Evolutionary conservation across 2,113 vertebrate genomes (phyloP).

Genomic region (Cebus imitator): DNA sequence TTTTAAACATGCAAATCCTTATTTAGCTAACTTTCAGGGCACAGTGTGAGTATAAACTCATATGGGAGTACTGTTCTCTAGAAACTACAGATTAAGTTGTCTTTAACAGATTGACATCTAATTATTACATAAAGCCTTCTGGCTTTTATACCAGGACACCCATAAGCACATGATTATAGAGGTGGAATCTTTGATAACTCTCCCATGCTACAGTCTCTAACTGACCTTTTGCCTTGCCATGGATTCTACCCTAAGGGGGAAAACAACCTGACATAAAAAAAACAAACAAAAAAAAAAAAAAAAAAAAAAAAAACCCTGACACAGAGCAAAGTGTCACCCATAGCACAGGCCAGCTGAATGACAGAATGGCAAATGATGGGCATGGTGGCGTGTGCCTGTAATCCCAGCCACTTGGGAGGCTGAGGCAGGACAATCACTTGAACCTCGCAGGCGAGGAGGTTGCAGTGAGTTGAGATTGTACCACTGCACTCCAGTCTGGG

Average conservation of each 20-base stretch:
- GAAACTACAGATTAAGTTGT: neutral
- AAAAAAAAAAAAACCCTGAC: too few species aligned
- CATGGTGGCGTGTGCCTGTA: too few species aligned
- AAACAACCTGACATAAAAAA: neutral
- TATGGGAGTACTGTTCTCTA: neutral
- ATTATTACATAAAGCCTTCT: neutral
- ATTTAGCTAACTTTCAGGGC: conserved; percentile 7
- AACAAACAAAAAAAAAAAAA: neutral
- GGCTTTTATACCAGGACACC: neutral
- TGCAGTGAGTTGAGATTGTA: too few species aligned
- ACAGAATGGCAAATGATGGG: neutral
- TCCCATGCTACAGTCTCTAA: neutral
- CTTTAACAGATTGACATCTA: neutral
- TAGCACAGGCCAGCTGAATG: neutral
- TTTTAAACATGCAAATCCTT: neutral
- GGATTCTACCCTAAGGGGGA: neutral
- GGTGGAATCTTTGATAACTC: rapidly evolving
- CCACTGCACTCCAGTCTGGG: too few species aligned
- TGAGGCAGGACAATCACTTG: too few species aligned
- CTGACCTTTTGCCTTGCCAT: neutral
- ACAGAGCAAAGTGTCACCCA: neutral
- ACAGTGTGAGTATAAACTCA: neutral
- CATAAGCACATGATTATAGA: neutral
- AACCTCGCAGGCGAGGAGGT: too few species aligned
- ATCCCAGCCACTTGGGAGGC: too few species aligned